Conservation (phyloP, 2,113 vertebrate genomes). For the Cebus imitator region DNA sequence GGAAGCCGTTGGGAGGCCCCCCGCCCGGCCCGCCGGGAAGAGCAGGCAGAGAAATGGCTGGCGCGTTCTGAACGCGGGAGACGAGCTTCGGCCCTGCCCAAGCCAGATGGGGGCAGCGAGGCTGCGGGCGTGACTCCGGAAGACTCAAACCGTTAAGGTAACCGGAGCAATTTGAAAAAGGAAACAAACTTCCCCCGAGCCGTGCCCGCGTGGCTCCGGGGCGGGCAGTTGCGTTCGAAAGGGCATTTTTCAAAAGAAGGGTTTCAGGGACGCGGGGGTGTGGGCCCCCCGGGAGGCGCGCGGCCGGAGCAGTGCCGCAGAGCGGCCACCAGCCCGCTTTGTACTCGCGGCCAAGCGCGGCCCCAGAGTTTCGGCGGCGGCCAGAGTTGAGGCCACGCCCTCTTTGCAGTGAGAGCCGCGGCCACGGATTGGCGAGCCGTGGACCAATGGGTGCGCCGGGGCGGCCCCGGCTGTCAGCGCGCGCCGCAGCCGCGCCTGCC, state of each 20-base stretch:
- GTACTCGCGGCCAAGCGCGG: conserved; percentile 60
- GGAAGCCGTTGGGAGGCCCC: conserved; percentile 54
- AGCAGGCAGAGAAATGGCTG: conserved; percentile 25
- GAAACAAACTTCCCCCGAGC: conserved; percentile 47
- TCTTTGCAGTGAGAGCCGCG: conserved; percentile 76
- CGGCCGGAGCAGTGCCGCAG: conserved; percentile 55
- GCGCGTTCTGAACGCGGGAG: conserved; percentile 31
- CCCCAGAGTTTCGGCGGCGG: conserved; percentile 61
- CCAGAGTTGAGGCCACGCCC: conserved; percentile 77
- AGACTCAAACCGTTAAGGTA: conserved; percentile 69
- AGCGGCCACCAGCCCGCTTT: conserved; percentile 68
- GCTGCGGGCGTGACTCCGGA: conserved; percentile 58
- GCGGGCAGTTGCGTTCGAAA: conserved; percentile 59
- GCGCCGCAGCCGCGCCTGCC: conserved; percentile 60
- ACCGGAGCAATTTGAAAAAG: conserved; percentile 66
- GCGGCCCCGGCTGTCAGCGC: conserved; percentile 79
- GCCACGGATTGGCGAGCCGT: conserved; percentile 54
- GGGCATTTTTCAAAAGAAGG: conserved; percentile 73
- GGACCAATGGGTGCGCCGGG: conserved; percentile 69
- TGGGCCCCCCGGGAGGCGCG: conserved; percentile 47
- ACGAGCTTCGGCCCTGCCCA: conserved; percentile 25
- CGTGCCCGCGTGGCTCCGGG: neutral
- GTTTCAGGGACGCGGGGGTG: neutral
- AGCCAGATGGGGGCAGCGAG: conserved; percentile 10
- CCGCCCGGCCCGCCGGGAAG: neutral